Evolutionary conservation across 2,797 vertebrate species (phyloP).

Genomic region (Rhynchonycteris naso): DNA sequence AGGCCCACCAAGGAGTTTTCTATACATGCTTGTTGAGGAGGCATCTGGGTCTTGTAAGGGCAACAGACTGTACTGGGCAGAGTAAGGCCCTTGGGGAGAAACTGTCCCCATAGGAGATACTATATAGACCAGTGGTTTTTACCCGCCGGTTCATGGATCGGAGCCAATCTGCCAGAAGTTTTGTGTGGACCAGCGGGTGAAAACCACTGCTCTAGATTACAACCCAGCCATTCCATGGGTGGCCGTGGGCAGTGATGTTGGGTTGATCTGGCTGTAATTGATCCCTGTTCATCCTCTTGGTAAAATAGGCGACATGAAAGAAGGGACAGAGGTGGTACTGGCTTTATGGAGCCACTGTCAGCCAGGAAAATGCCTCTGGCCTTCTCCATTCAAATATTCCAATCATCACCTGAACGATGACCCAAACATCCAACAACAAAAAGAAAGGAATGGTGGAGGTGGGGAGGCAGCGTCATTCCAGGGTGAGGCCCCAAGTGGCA

Average conservation of each 20-base stretch:
- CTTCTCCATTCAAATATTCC: not conserved
- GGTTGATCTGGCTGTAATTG: not conserved
- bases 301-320: not conserved
- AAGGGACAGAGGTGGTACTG: not conserved
- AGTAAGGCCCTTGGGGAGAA: not conserved
- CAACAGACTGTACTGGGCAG: not conserved
- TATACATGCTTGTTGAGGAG: not conserved
- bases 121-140: no score
- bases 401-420: not conserved
- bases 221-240: not conserved
- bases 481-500: not conserved
- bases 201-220: not conserved
- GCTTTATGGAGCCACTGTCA: not conserved
- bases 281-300: not conserved
- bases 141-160: no score
- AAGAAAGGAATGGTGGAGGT: not conserved
- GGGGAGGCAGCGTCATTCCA: not conserved
- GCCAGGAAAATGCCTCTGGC: not conserved
- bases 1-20: not conserved
- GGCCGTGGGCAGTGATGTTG: accelerated
- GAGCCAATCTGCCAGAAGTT: no score
- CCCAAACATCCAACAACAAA: not conserved
- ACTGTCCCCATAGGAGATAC: accelerated
- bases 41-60: not conserved
- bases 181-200: no score